phyloP scores from a whole-genome alignment of 1,140 invertebrate species.

The Drosophila kepulauana region DNA sequence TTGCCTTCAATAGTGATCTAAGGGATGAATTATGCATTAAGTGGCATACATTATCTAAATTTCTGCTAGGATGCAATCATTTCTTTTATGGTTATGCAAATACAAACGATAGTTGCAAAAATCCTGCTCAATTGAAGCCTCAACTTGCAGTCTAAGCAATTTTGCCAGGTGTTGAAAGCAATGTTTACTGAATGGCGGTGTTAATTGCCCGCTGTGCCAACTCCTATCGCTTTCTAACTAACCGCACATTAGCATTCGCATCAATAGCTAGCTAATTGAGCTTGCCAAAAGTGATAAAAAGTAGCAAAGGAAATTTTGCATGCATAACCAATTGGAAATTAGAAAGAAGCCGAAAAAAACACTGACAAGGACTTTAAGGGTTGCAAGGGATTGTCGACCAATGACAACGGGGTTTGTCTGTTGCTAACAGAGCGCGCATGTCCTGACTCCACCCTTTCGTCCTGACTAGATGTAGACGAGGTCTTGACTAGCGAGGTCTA shows the following conservation, averaged over 20 bases:
- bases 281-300: conserved; percentile 34
- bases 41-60: no score
- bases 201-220: conserved; percentile 64
- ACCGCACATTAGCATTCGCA: conserved; percentile 10
- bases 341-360: neutral
- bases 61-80: neutral
- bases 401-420: conserved; percentile 29
- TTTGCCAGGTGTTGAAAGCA: neutral
- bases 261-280: conserved; percentile 67
- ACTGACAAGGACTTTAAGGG: conserved; percentile 34
- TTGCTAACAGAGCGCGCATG: conserved; percentile 57
- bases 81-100: conserved; percentile 37
- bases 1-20: no score
- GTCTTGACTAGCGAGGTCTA: neutral
- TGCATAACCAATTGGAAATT: conserved; percentile 67
- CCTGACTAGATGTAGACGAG: conserved; percentile 1
- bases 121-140: neutral
- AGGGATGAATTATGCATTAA: no score
- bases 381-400: conserved; percentile 49
- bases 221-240: neutral
- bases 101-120: conserved; percentile 2
- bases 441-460: conserved; percentile 63
- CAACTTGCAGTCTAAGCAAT: conserved; percentile 11
- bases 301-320: conserved; percentile 18
- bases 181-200: conserved; percentile 40